Evolutionary conservation across 2,113 vertebrate species (phyloP), one percentile per base, ranked within the genome.

Genomic region (Saccopteryx bilineata): DNA sequence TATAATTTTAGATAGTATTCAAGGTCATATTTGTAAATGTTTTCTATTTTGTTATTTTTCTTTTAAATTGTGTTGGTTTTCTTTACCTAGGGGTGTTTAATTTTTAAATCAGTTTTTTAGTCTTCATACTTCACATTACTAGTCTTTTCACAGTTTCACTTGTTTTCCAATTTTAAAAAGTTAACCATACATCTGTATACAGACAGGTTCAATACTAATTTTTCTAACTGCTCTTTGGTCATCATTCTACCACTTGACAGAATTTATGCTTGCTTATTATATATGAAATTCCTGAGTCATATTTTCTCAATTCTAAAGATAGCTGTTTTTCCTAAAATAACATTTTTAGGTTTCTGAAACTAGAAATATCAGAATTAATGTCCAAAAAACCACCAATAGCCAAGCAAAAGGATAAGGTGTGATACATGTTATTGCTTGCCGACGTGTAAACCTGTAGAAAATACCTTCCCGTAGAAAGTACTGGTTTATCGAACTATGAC

Each of bases 301-400:
- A 46, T 58, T 83, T 85, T 82, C 31, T 93, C 65, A 93, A 90
- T 91, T 79, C 68, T 93, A 86, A 93, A 93, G 54, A 87, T 61
- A 75, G 3, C 17, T 75, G 2, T 19, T 93, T 93, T 93, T 86
- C 48, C 31, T 96, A 92, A 97, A 91, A 82, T 89, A 95, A 48
- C 56, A 93, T 60, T 79, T 88, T 60, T 52, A 94, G 33, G 19
- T 66, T 91, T 46, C 81, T 97, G 21, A 96, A 95, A 90, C 74
- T 61, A 85, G 19, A 78, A 93, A 17, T 75, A 89, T 87, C 58
- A 88, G 61, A 92, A 92, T 79, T 87, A 80, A 84, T 76, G 52
- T 86, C 18, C n/a, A 86, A 66, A 95, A 76, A 74, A 31, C 1
- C 7, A 78, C 46, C 33, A 79, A 15, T 50, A 94, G 58, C 26